Evolutionary conservation across 2,888 invertebrate species (phyloP).

Genomic region (Melanchra persicariae): DNA sequence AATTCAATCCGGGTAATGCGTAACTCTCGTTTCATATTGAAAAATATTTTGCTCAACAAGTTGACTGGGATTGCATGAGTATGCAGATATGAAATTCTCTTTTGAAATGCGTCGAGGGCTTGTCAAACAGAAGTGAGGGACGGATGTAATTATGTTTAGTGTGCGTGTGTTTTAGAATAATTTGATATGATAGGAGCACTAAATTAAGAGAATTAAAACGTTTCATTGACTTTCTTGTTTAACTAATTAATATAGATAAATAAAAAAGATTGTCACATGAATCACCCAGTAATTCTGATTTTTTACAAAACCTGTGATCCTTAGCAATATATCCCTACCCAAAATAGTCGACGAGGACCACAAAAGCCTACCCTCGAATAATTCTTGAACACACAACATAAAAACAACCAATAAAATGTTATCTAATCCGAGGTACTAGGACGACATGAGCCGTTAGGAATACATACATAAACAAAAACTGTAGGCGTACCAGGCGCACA

Average conservation of each 20-base stretch:
- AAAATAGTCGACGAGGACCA: slow-evolving; percentile 14
- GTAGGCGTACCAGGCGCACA: slow-evolving; percentile 58
- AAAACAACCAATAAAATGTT: slow-evolving; percentile 66
- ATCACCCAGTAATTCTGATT: no score
- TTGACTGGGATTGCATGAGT: slow-evolving; percentile 48
- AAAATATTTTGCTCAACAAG: slow-evolving; percentile 71
- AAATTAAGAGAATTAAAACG: no score
- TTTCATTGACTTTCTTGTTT: no score
- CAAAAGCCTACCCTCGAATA: slow-evolving; percentile 34
- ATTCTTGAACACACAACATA: slow-evolving; percentile 53
- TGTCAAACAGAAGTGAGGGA: slow-evolving; percentile 11
- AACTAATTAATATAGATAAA: no score
- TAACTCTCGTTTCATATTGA: slow-evolving; percentile 63
- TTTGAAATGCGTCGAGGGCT: slow-evolving; percentile 25
- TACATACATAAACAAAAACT: slow-evolving; percentile 63
- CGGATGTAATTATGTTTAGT: neutral
- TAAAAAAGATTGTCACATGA: neutral
- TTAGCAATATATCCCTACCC: neutral
- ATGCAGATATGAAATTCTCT: slow-evolving; percentile 53
- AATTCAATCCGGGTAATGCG: slow-evolving; percentile 69
- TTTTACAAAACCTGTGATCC: neutral
- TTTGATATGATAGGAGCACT: neutral
- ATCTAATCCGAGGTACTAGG: slow-evolving; percentile 65
- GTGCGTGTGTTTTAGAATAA: neutral
- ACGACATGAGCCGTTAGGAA: slow-evolving; percentile 54